Conservation (phyloP, 2,113 vertebrate genomes). For the Sakesphorus luctuosus region DNA sequence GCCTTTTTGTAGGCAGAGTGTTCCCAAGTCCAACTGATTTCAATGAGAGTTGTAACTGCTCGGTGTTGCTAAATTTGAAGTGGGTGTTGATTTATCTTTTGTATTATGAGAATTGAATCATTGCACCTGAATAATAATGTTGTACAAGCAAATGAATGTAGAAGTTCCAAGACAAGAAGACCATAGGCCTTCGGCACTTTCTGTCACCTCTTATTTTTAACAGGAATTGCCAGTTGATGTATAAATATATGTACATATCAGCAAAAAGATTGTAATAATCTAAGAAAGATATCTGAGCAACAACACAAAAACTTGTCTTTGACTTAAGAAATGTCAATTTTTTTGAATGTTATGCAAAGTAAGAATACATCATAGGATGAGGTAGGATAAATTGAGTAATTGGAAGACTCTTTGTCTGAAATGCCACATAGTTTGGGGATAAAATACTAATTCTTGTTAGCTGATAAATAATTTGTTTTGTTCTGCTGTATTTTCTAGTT, state of each 20-base stretch:
- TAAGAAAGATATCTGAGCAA: not conserved
- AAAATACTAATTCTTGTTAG: not conserved
- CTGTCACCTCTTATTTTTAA: not conserved
- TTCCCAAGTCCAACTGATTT: not conserved
- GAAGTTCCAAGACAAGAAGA: not conserved
- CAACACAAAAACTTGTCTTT: not conserved
- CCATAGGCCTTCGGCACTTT: not conserved
- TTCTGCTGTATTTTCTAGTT: not conserved
- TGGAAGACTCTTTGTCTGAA: not conserved
- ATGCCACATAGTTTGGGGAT: not conserved
- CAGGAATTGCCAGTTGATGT: not conserved
- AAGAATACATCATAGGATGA: not conserved
- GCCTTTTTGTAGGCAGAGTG: not conserved
- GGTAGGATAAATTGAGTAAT: not conserved
- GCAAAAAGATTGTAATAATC: not conserved
- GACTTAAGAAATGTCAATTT: not conserved
- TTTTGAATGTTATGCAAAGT: not conserved
- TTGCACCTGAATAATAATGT: not conserved
- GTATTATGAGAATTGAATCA: not conserved
- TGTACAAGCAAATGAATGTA: not conserved
- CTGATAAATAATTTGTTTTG: not conserved
- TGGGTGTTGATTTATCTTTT: not conserved
- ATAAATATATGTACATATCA: not conserved
- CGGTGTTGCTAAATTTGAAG: not conserved
- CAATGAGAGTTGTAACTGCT: not conserved